These are phyloP conservation scores for Zoanthus sociatus DNA, from an alignment of 92 coral and sea anemone species.

Conservation along the genomic window DNA sequence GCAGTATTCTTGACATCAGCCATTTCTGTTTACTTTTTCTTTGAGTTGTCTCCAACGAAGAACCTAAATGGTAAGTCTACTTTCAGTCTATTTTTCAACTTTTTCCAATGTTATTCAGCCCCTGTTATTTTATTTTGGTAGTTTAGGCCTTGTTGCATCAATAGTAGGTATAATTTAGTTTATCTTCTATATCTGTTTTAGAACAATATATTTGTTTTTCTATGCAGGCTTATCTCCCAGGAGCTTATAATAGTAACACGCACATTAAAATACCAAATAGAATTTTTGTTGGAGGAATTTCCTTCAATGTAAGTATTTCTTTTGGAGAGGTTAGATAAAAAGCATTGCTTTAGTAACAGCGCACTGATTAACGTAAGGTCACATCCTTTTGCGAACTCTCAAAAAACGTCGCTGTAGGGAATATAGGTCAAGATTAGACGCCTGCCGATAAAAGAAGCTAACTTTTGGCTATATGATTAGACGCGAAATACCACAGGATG, in stretches of 20 bases:
- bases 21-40: background rate
- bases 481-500: too few relatives aligned
- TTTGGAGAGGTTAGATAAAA: too few relatives aligned
- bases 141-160: background rate
- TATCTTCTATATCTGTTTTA: background rate
- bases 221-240: background rate
- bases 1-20: background rate
- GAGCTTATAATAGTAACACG: background rate
- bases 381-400: too few relatives aligned
- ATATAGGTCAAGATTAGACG: too few relatives aligned
- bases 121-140: background rate
- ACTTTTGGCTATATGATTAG: too few relatives aligned
- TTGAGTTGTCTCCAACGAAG: background rate
- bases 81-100: background rate
- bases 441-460: too few relatives aligned
- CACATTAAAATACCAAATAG: slow-evolving; percentile 72
- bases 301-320: slow-evolving; percentile 74
- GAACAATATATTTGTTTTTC: background rate
- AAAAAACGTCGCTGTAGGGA: too few relatives aligned
- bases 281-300: slow-evolving; percentile 86
- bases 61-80: background rate
- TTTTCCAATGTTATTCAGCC: background rate
- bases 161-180: background rate
- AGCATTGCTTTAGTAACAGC: too few relatives aligned
- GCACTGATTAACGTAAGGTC: too few relatives aligned